phyloP scores from a whole-genome alignment of 1,140 invertebrate genomes.

The Vollenhovia emeryi region DNA sequence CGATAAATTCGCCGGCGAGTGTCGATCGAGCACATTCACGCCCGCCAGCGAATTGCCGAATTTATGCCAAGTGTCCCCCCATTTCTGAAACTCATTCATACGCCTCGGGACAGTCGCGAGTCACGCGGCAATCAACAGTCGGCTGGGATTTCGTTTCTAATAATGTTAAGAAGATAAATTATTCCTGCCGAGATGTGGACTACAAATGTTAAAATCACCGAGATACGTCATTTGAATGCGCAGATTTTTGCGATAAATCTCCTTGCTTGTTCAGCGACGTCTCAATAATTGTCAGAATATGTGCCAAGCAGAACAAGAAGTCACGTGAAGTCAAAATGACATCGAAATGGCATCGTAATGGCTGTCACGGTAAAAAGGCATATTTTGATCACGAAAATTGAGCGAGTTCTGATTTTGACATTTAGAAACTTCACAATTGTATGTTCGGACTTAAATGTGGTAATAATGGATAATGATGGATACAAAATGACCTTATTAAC shows the following conservation, averaged over 20 bases:
- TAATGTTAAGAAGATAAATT: background rate
- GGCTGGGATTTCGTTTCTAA: background rate
- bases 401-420: no score
- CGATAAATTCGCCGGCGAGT: slow-evolving; percentile 11
- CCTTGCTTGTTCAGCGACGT: background rate
- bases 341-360: no score
- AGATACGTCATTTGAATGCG: background rate
- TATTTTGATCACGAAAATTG: no score
- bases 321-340: no score
- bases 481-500: no score
- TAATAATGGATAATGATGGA: no score
- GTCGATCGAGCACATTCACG: slow-evolving; percentile 9
- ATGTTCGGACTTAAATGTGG: no score
- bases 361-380: no score
- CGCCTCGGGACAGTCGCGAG: background rate
- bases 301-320: no score
- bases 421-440: no score
- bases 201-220: no score
- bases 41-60: background rate
- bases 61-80: background rate
- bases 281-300: background rate
- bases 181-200: background rate
- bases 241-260: background rate
- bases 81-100: background rate
- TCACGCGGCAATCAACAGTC: background rate